Evolutionary conservation across 2,797 vertebrate species (phyloP), one percentile per base, ranked within the genome.

Genomic region (Acropternis orthonyx): DNA sequence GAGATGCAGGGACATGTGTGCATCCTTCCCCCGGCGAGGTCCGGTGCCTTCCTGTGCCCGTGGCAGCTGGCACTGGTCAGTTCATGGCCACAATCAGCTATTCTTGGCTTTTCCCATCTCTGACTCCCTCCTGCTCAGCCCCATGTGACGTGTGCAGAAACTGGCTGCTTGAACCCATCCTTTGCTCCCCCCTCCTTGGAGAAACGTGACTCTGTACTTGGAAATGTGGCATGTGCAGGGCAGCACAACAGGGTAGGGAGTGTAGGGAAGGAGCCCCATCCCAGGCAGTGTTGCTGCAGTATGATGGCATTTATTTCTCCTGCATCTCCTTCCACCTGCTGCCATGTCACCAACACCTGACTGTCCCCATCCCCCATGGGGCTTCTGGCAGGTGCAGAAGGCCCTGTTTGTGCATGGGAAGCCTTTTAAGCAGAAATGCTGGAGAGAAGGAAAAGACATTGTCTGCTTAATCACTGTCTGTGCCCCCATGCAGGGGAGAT

Each of bases 71-170:
- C 15, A 39, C 22, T 0, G 1, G 1, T 15, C 36, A 6, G 30
- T 8, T 59, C 15, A 4, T 9, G 52, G 23, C 54, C 1, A 1
- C 16, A 7, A 34, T 32, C 1, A 0, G 15, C 28, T 2, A 0
- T 9, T 56, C 59, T 32, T 46, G 68, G 27, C 39, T 75, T 67
- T 71, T 72, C 41, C 39, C 77, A 18, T 32, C 62, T 51, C 37
- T 34, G 75, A 22, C n/a, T 74, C 32, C 11, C 7, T 78, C 34
- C 28, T 0, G 9, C 58, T 77, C 58, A 58, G 24, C 49, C 12
- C 21, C 0, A 0, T 6, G 37, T 43, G 30, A 67, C 19, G 28
- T 0, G 0, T 10, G 6, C 13, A 20, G 55, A 44, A 83, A 73
- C 21, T 6, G 32, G 16, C 44, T 49, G 12, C n/a, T 88, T 22